These are phyloP conservation scores for Anhinga anhinga DNA, from an alignment of 2,113 vertebrate genomes.

Conservation along the genomic window DNA sequence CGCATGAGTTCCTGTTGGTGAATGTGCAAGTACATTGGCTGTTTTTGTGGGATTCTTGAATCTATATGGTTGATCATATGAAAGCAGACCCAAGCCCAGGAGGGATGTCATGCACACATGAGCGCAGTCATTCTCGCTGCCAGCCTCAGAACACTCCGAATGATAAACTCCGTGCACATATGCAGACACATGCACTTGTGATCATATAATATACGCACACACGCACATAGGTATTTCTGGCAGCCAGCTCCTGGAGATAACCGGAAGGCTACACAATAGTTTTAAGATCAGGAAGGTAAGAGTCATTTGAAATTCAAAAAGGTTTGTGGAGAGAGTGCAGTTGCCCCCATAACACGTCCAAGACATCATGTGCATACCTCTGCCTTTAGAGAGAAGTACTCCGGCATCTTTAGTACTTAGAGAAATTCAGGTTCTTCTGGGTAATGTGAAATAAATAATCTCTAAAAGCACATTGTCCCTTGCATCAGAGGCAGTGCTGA, in stretches of 20 bases:
- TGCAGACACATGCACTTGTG: background rate
- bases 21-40: background rate
- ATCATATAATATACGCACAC: background rate
- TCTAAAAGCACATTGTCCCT: background rate
- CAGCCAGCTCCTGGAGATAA: background rate
- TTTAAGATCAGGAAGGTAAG: background rate
- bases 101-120: background rate
- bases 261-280: background rate
- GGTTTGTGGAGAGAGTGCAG: background rate
- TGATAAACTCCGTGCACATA: background rate
- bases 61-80: background rate
- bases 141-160: background rate
- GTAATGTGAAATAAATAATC: background rate
- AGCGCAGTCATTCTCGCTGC: background rate
- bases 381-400: background rate
- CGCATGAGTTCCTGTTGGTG: background rate
- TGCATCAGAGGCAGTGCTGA: background rate
- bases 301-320: background rate
- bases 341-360: background rate
- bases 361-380: accelerated
- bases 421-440: background rate
- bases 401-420: background rate
- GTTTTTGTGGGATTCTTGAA: background rate
- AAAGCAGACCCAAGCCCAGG: background rate
- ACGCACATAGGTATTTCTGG: background rate